Base-by-base conservation (phyloP, 2,113 vertebrate species). In the Tichodroma muraria region DNA sequence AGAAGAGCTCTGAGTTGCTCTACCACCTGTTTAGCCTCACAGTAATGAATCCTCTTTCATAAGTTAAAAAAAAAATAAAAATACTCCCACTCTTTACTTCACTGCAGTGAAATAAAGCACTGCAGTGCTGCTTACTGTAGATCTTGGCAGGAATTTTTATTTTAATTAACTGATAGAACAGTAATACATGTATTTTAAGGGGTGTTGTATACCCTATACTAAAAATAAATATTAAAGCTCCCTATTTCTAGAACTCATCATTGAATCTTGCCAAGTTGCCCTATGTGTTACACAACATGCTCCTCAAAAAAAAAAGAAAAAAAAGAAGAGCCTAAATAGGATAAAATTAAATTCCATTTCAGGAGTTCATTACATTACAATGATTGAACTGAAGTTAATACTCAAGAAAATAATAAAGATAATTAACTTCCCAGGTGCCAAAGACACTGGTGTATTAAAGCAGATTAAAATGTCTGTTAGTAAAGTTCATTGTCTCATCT, bases 161-260 rank as follows among this genome's bases (percentile, higher is more conserved):
- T 78, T 63, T 83, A 52, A 69, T 87, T 93, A 84, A 71, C 28
- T 33, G 56, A 50, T 84, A 28, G 5, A 79, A 72, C 14, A 59
- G 78, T 72, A 72, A 78, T 89, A 79, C 27, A 42, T 82, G 33
- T 87, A 69, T 94, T 97, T 91, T 30, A 81, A 76, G 80, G 92
- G 45, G 38, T 89, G 40, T 57, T 84, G 37, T 49, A 30, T 60
- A 54, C 52, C 16, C 80, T 72, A 7, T 75, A 13, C 65, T 79
- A 56, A 88, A 90, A 92, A 71, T 78, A 75, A 60, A 56, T 66
- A 54, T 44, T 71, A 71, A 76, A 81, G 27, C 15, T 80, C 85
- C 30, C 66, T 80, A 37, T 81, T 92, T 96, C 70, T 91, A 89
- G 59, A 95, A 37, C 50, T 79, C 35, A 14, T 89, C 5, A 11